Evolutionary conservation across 2,113 vertebrate genomes (phyloP).

Genomic region (Oncorhynchus nerka): DNA sequence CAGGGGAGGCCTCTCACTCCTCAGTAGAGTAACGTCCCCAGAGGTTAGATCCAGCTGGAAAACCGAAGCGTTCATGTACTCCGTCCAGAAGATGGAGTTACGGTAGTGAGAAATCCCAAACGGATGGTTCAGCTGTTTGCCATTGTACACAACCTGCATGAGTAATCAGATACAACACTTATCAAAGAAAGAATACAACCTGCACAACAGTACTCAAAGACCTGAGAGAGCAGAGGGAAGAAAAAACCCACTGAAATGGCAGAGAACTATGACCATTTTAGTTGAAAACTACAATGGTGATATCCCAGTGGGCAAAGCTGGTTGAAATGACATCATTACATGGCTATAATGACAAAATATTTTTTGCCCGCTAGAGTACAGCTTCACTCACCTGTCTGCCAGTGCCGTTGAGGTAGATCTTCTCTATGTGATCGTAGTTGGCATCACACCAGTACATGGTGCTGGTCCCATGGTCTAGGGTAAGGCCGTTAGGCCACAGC

Average conservation of each 20-base stretch:
- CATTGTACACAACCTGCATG: constrained; percentile 89
- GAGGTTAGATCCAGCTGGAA: constrained; percentile 91
- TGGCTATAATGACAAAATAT: too few species aligned
- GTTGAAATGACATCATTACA: too few species aligned
- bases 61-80: constrained; percentile 98
- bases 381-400: constrained; percentile 84
- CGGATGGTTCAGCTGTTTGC: constrained; percentile 95
- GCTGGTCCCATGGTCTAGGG: constrained; percentile 83
- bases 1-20: constrained; percentile 89
- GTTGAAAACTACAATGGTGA: too few species aligned
- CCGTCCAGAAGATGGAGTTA: constrained; percentile 95
- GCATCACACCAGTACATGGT: constrained; percentile 99
- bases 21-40: constrained; percentile 84
- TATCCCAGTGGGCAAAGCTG: too few species aligned
- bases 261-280: neutral
- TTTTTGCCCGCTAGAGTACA: neutral
- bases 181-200: neutral
- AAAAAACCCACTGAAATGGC: neutral
- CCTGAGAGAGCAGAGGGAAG: neutral
- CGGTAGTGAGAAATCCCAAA: constrained; percentile 93
- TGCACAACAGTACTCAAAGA: neutral
- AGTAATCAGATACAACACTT: neutral
- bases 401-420: constrained; percentile 92
- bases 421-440: constrained; percentile 98
- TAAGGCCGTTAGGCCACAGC: constrained; percentile 98